These are phyloP conservation scores for Papilio polyxenes DNA, from an alignment of 1,140 invertebrate genomes.

Conservation along the genomic window DNA sequence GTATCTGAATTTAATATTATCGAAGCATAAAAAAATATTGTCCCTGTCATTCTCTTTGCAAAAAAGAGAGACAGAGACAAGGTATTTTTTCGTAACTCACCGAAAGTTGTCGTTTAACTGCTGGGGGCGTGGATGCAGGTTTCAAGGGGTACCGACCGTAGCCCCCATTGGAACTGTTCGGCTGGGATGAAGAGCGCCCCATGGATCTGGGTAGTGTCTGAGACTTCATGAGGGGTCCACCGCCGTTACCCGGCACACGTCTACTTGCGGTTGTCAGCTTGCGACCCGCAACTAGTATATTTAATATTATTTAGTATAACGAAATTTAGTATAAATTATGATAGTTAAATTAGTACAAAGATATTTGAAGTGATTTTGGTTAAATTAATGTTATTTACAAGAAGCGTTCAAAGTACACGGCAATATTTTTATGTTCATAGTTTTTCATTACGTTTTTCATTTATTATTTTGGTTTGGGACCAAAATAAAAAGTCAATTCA, in stretches of 20 bases:
- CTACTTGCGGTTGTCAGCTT: constrained; percentile 87
- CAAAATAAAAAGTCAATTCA: not conserved
- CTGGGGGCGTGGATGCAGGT: constrained; percentile 88
- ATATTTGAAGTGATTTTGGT: not conserved
- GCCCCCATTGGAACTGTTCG: constrained; percentile 74
- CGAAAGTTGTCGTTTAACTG: constrained; percentile 89
- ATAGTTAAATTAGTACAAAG: no score
- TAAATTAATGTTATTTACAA: constrained; percentile 1
- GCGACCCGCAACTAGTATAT: constrained; percentile 81
- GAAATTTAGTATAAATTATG: not conserved
- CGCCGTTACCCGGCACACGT: constrained; percentile 81
- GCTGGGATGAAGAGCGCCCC: constrained; percentile 84
- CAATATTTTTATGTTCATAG: constrained; percentile 5
- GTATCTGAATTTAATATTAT: not conserved
- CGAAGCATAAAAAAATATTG: not conserved
- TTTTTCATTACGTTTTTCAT: not conserved
- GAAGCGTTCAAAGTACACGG: constrained; percentile 34
- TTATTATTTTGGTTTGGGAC: no score
- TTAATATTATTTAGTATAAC: not conserved
- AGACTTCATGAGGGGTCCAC: constrained; percentile 87
- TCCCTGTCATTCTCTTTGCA: not conserved
- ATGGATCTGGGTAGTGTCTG: constrained; percentile 91
- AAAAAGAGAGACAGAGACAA: not conserved
- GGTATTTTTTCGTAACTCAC: constrained; percentile 77
- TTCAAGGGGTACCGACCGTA: constrained; percentile 84